Base-by-base conservation (phyloP, 2,797 vertebrate species). In the Sphenodon punctatus region DNA sequence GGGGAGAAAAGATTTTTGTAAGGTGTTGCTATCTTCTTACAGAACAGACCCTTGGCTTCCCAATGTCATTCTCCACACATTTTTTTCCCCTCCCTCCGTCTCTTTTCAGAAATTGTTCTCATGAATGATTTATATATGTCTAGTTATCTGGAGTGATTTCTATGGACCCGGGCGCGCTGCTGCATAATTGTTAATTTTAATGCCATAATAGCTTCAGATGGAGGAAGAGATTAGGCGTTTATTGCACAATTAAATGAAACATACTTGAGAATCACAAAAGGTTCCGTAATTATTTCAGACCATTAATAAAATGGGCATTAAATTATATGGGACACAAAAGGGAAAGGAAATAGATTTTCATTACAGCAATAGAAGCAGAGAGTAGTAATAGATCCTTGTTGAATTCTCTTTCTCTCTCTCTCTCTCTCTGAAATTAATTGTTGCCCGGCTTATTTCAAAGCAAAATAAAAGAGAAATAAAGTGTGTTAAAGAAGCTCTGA, bases 171-270 rank as follows among this genome's bases (percentile, higher is more conserved):
- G 94, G 98, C 97, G 97, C 97, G 98, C 98, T 98, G 98, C 98
- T 98, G 97, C 97, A 96, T 99, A 99, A 99, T 99, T 99, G 98
- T 99, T 99, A 99, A 99, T 99, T 99, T 99, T 99, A 99, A 98
- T 98, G 98, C 98, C 97, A 99, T 99, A 99, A 99, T 99, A 98
- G 98, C 97, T 98, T 98, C 97, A 99, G 98, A 99, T 99, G 98
- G 97, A 98, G 97, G 97, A 96, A 96, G 96, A 97, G 98, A 99
- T 99, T 99, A 99, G 98, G 98, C 98, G 97, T 99, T 99, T 99
- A 99, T 99, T 99, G 98, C 98, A 99, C 98, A 99, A 99, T 99
- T 99, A 99, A 99, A 99, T 99, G 98, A 99, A 99, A 99, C 98
- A 99, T 99, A 99, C 98, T 99, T 98, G 98, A 99, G 97, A 98